Base-by-base conservation (phyloP, 2,797 vertebrate genomes). In the Galagoides demidoff region DNA sequence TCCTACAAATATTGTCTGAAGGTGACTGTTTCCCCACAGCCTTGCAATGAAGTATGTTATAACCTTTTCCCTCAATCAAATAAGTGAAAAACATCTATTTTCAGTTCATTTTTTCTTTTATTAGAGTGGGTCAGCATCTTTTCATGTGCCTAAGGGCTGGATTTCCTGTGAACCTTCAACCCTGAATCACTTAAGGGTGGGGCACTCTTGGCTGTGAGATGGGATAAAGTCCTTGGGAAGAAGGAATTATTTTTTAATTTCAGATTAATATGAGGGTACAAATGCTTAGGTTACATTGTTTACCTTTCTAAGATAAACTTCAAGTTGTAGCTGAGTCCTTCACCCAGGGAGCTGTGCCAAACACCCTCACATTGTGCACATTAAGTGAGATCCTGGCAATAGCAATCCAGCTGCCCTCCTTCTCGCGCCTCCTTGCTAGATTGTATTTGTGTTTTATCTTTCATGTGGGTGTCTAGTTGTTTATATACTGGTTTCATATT, bases 71-170 rank as follows among this genome's bases (percentile, higher is more conserved):
- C 9, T n/a, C 61, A 85, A 27, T 91, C n/a, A 45, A n/a, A 49
- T 31, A 77, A 25, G 12, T 93, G 25, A 52, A 86, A 85, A 85
- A 49, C 13, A 63, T n/a, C 31, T 90, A 25, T 13, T 79, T 95
- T 77, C 20, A 85, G 37, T 81, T 68, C 39, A 5, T 73, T 82
- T 92, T 43, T 77, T 92, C 19, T 89, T 92, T 94, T 61, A 77
- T 86, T 86, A 73, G 19, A 55, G 39, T 93, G 5, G 64, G 52
- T 73, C 9, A 71, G 57, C 34, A 95, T 78, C 34, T 90, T 86
- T 90, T 92, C 55, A 57, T 68, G 61, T 73, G 22, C n/a, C 25
- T 71, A 34, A 74, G 23, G 25, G 82, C 78, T 74, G 78, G 59
- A 43, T 81, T 83, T 94, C 31, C 39, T 86, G 20, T 89, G 57